phyloP scores from a whole-genome alignment of 53 echinoderm and acorn worm genomes.

The Hippasteria phrygiana region DNA sequence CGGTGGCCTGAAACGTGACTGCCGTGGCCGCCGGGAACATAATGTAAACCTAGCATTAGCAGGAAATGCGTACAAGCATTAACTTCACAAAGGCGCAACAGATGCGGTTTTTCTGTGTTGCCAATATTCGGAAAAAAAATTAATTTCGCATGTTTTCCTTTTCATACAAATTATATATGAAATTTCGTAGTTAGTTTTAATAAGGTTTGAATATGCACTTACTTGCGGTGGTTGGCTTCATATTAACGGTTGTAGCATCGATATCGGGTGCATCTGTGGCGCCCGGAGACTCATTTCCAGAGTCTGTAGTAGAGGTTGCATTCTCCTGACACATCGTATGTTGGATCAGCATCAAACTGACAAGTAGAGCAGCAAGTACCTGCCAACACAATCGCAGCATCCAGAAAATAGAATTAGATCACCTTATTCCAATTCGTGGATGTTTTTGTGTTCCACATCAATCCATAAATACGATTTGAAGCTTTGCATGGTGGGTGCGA shows the following conservation, averaged over 20 bases:
- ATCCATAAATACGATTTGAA: too few species aligned
- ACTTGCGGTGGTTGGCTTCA: background rate
- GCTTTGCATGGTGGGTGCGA: too few species aligned
- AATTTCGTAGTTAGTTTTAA: background rate
- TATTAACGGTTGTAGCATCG: background rate
- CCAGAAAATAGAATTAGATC: too few species aligned
- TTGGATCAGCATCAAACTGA: constrained; percentile 10
- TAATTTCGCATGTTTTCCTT: background rate
- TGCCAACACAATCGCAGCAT: background rate
- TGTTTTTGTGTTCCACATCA: too few species aligned
- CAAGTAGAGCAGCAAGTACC: constrained; percentile 6
- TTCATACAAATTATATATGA: background rate
- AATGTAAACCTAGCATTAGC: too few species aligned
- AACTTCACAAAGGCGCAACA: too few species aligned
- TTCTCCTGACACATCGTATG: background rate
- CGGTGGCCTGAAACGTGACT: too few species aligned
- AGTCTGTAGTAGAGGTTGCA: background rate
- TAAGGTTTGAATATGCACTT: background rate
- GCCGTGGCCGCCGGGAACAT: too few species aligned
- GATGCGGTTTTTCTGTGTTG: too few species aligned
- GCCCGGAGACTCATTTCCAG: background rate
- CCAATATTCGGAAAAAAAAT: background rate
- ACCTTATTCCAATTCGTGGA: too few species aligned
- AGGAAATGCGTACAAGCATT: too few species aligned
- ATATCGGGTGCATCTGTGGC: background rate